Conservation (phyloP, 2,888 invertebrate species). For the Lithophane semibrunnea region DNA sequence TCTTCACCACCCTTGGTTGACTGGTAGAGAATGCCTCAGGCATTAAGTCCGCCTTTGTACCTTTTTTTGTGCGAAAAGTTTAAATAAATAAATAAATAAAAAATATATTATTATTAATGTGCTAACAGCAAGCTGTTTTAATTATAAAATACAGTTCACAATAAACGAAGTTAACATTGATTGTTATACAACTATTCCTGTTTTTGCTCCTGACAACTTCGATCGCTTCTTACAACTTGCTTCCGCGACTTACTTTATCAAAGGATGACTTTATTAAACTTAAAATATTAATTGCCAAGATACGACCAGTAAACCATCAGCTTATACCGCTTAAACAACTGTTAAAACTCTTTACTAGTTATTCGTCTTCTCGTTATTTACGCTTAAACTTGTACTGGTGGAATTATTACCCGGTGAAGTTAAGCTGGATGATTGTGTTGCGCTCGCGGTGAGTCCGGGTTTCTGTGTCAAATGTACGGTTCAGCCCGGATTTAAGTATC, state of each 20-base stretch:
- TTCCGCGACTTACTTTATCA: conserved; percentile 18
- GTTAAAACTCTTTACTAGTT: conserved; percentile 30
- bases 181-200: too few species aligned
- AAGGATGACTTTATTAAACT: conserved; percentile 21
- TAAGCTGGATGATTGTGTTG: conserved; percentile 57
- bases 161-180: too few species aligned
- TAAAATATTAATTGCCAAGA: conserved; percentile 25
- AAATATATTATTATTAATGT: too few species aligned
- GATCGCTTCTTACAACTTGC: not conserved
- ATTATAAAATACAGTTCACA: too few species aligned
- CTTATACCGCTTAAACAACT: conserved; percentile 18
- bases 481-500: conserved; percentile 56
- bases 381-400: conserved; percentile 43
- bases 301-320: conserved; percentile 19
- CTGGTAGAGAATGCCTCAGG: too few species aligned
- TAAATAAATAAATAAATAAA: too few species aligned
- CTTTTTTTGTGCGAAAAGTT: too few species aligned
- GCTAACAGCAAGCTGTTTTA: too few species aligned
- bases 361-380: conserved; percentile 44
- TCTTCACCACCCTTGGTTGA: too few species aligned
- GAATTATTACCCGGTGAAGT: conserved; percentile 57
- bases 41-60: too few species aligned
- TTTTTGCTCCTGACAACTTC: not conserved
- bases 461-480: conserved; percentile 59
- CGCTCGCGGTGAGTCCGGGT: conserved; percentile 34